Percentiles rank a stretch among this genome's conserved stretches.
Evolutionary conservation across 1,140 invertebrate species (phyloP).

Genomic region (Lethrus apterus): DNA sequence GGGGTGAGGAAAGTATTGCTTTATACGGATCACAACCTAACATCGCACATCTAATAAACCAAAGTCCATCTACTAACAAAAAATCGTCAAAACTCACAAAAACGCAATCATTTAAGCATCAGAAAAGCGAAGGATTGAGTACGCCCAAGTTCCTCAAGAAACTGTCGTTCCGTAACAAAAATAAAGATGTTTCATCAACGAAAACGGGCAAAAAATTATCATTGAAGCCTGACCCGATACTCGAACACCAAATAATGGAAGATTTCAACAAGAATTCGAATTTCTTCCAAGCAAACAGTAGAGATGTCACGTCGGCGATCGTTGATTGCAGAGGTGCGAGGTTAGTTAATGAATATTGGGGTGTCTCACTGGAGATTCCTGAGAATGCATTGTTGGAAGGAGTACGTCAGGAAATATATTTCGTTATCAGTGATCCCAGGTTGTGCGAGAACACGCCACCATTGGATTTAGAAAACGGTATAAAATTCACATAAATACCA

Average conservation of each 20-base stretch:
- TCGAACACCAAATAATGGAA: constrained; percentile 6
- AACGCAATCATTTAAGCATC: constrained; percentile 40
- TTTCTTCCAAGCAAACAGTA: constrained; percentile 18
- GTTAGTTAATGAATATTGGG: constrained; percentile 77
- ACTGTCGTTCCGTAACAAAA: constrained; percentile 33
- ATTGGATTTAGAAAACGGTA: constrained; percentile 83
- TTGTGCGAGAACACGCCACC: constrained; percentile 67
- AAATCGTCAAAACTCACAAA: constrained; percentile 39
- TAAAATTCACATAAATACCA: constrained; percentile 26
- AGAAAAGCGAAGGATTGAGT: constrained; percentile 32
- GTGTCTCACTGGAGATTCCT: constrained; percentile 83
- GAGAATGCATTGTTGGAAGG: constrained; percentile 75
- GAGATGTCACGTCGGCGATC: constrained; percentile 55
- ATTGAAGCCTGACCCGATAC: constrained; percentile 3
- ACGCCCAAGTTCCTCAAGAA: constrained; percentile 38
- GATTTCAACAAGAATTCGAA: constrained; percentile 9
- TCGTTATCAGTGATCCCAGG: constrained; percentile 76
- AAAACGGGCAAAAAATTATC: constrained; percentile 27
- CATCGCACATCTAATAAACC: constrained; percentile 37
- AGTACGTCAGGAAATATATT: constrained; percentile 85
- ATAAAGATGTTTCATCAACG: constrained; percentile 20
- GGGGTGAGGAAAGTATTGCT: constrained; percentile 32
- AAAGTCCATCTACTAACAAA: constrained; percentile 34
- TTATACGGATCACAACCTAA: constrained; percentile 42
- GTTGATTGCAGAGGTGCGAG: constrained; percentile 74